Conservation (phyloP, 2,113 vertebrate species). For the Pyxicephalus adspersus region DNA sequence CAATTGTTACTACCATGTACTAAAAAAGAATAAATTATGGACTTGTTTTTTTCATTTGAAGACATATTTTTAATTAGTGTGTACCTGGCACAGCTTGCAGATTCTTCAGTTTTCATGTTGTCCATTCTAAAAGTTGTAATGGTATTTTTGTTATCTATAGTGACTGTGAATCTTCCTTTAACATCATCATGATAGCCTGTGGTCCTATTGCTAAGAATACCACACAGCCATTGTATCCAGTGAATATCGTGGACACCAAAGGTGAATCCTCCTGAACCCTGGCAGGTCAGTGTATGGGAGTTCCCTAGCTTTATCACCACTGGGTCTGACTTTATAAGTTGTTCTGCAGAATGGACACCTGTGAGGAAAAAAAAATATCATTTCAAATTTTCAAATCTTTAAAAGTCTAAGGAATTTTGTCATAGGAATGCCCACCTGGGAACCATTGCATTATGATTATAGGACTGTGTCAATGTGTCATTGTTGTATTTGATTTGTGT, state of each 20-base stretch:
- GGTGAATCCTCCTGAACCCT: background rate
- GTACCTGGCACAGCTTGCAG: constrained; percentile 8
- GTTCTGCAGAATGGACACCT: background rate
- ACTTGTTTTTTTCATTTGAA: background rate
- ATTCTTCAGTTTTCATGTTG: constrained; percentile 34
- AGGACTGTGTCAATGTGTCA: too few species aligned
- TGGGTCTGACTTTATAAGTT: background rate
- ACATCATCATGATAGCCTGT: too few species aligned
- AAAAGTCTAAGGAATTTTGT: too few species aligned
- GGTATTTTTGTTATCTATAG: constrained; percentile 15
- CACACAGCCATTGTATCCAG: constrained; percentile 21
- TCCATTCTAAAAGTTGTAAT: constrained; percentile 3
- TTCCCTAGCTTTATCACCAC: background rate
- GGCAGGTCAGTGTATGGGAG: constrained; percentile 8
- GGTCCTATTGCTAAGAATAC: background rate
- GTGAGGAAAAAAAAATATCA: too few species aligned
- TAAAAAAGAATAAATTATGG: too few species aligned
- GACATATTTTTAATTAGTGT: constrained; percentile 6
- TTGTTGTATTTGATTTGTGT: too few species aligned
- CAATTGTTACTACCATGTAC: too few species aligned
- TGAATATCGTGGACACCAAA: background rate
- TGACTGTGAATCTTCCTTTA: background rate
- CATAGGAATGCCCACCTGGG: too few species aligned
- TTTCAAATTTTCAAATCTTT: too few species aligned
- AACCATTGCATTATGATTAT: too few species aligned